Base-by-base conservation (phyloP, 2,113 vertebrate genomes). In the Rhipidura dahli region DNA sequence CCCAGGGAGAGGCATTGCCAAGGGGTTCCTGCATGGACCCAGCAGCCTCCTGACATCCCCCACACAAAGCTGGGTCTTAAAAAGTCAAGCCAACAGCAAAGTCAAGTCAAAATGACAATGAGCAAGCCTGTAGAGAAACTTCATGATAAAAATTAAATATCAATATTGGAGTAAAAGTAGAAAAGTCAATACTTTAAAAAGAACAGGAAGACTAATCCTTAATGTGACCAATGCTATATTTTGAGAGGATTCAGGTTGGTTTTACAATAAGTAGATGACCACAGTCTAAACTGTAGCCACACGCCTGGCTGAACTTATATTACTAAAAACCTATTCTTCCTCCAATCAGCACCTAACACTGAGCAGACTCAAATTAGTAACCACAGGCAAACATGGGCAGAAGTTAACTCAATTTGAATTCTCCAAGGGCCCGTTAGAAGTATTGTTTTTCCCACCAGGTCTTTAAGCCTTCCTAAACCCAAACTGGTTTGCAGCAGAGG, bases 351-450 rank as follows among this genome's bases (percentile, higher is more conserved):
- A 81, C 0, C 7, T 42, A 88, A 59, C 65, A 79, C 68, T 15
- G n/a, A 91, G 73, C 73, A 96, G 71, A 88, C 51, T 72, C 75
- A 92, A 94, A 87, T 65, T 5, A 76, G 75, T 76, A 76, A 87
- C 93, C 80, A 66, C 1, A 89, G 81, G 87, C 83, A 94, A 95
- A 90, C 70, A 11, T 18, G 87, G 68, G 84, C 5, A 89, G 76
- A 94, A 91, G 51, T 69, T 94, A 78, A 96, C 88, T 90, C 80
- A 75, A 97, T 89, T 53, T 91, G 59, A 97, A 79, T 94, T 87
- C 93, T 95, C 77, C 22, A 63, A 39, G 47, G 90, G 24, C 64
- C 90, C 92, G 66, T 66, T 78, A 80, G 90, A 65, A 59, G 24
- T 49, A 88, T 87, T 83, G 39, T 66, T 78, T 81, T 82, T 37